phyloP scores from a whole-genome alignment of 2,888 invertebrate species.

The Hypsopygia costalis region DNA sequence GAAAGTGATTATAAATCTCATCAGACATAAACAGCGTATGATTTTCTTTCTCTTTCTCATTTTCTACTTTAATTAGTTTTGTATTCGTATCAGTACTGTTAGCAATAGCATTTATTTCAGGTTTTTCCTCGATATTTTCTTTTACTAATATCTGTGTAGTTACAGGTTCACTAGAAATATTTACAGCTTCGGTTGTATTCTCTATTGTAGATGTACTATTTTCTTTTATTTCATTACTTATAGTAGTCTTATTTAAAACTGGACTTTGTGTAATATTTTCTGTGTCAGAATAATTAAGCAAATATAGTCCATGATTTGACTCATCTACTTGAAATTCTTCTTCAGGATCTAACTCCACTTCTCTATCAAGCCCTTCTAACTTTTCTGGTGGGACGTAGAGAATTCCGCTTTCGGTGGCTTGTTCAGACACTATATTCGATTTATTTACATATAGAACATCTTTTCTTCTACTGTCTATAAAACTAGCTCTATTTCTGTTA shows the following conservation, averaged over 20 bases:
- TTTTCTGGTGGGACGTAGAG: slow-evolving; percentile 72
- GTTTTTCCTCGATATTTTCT: slow-evolving; percentile 43
- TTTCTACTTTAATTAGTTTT: slow-evolving; percentile 50
- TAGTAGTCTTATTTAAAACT: slow-evolving; percentile 42
- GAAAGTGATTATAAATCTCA: slow-evolving; percentile 83
- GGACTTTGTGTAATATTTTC: slow-evolving; percentile 57
- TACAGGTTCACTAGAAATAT: slow-evolving; percentile 29
- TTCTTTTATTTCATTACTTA: slow-evolving; percentile 36
- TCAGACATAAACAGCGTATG: slow-evolving; percentile 81
- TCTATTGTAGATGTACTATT: slow-evolving; percentile 33
- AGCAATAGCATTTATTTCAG: slow-evolving; percentile 49
- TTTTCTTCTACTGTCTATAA: slow-evolving; percentile 61
- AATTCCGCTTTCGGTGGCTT: slow-evolving; percentile 53
- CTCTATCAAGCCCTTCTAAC: slow-evolving; percentile 66
- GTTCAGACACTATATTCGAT: slow-evolving; percentile 41
- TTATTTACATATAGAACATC: slow-evolving; percentile 38
- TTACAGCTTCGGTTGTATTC: slow-evolving; percentile 26
- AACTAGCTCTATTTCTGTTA: slow-evolving; percentile 60
- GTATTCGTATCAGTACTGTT: slow-evolving; percentile 56
- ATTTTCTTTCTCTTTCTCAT: slow-evolving; percentile 65
- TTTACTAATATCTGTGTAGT: slow-evolving; percentile 27
- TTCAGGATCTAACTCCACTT: slow-evolving; percentile 69
- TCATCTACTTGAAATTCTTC: slow-evolving; percentile 79
- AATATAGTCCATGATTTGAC: slow-evolving; percentile 73
- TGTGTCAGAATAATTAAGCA: slow-evolving; percentile 72